A percentile compares a stretch with the other conserved stretches of the same genome.
Evolutionary conservation across 2,113 vertebrate genomes (phyloP).

Genomic region (Struthidea cinerea): DNA sequence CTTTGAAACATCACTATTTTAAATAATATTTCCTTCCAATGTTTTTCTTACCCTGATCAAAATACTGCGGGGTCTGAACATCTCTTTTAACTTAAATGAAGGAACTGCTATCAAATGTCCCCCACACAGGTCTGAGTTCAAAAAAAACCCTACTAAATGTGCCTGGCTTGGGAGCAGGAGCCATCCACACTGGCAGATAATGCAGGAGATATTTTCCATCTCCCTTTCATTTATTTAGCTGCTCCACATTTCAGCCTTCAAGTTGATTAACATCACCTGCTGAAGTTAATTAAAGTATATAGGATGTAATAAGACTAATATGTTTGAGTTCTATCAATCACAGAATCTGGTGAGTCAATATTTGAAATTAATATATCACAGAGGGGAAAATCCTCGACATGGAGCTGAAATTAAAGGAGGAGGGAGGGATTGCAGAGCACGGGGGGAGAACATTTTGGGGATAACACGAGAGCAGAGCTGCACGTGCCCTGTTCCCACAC

Average conservation of each 20-base stretch:
- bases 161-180: neutral
- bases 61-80: neutral
- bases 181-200: neutral
- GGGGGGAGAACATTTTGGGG: neutral
- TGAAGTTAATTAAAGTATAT: constrained; percentile 47
- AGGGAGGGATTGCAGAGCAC: neutral
- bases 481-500: neutral
- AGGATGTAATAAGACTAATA: constrained; percentile 50
- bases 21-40: neutral
- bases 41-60: neutral
- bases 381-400: neutral
- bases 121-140: neutral
- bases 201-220: neutral
- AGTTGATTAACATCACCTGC: constrained; percentile 39
- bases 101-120: neutral
- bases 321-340: constrained; percentile 49
- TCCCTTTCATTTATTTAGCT: constrained; percentile 28
- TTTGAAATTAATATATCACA: constrained; percentile 41
- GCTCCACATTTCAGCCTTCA: neutral
- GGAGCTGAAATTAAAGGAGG: neutral
- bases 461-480: neutral
- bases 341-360: constrained; percentile 35
- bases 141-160: neutral
- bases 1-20: neutral
- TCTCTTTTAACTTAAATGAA: neutral